These are phyloP conservation scores for Pterocles gutturalis DNA, from an alignment of 2,113 vertebrate genomes.

Conservation along the genomic window DNA sequence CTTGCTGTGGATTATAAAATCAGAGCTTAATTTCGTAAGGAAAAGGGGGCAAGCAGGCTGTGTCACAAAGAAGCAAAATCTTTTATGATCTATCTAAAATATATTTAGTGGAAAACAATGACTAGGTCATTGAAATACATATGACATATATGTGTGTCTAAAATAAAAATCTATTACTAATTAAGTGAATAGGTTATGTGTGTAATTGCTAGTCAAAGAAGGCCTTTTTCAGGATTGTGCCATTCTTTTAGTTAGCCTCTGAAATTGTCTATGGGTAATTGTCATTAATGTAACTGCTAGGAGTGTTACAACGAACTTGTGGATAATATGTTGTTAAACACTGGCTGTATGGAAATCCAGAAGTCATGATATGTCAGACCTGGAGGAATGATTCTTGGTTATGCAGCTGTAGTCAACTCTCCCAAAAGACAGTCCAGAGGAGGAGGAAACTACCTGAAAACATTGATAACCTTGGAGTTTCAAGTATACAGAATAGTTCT, in stretches of 20 bases:
- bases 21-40: background rate
- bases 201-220: background rate
- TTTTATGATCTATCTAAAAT: constrained; percentile 62
- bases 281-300: background rate
- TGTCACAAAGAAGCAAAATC: background rate
- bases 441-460: background rate
- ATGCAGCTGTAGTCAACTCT: background rate
- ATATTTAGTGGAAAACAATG: constrained; percentile 61
- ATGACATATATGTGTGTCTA: constrained; percentile 14
- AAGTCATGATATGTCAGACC: background rate
- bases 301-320: background rate
- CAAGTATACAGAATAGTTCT: background rate
- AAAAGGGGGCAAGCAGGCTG: background rate
- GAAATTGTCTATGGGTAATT: background rate
- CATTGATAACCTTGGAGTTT: background rate
- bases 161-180: background rate
- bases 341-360: background rate
- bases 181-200: background rate
- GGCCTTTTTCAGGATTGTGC: background rate
- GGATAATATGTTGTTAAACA: background rate
- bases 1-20: constrained; percentile 2
- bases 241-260: background rate
- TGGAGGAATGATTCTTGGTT: background rate
- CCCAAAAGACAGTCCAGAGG: background rate
- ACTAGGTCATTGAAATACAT: constrained; percentile 76